Evolutionary conservation across 1,140 invertebrate species (phyloP).

Genomic region (Drosophila novamexicana): DNA sequence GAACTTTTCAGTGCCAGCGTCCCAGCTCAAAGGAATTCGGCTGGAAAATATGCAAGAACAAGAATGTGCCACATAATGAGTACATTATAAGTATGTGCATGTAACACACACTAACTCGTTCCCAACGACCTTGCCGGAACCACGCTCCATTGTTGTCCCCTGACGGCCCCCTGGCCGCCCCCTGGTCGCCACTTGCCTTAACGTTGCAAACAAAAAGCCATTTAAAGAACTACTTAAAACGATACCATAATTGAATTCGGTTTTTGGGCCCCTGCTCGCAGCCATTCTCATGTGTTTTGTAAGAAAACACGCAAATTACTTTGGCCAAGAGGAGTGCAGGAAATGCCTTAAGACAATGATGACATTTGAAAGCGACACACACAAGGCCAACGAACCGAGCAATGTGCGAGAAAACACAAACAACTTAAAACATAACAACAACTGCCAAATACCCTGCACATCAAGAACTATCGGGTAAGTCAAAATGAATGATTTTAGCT

Average conservation of each 20-base stretch:
- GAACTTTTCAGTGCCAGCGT: slow-evolving; percentile 47
- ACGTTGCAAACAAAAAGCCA: slow-evolving; percentile 46
- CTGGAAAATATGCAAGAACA: slow-evolving; percentile 66
- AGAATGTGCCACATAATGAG: slow-evolving; percentile 25
- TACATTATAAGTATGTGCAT: slow-evolving; percentile 8
- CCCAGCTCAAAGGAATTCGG: slow-evolving; percentile 52
- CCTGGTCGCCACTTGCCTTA: background rate
- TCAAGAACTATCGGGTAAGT: background rate
- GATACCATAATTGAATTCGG: slow-evolving; percentile 76
- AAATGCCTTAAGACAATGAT: slow-evolving; percentile 69
- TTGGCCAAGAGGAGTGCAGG: slow-evolving; percentile 30
- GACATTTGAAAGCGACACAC: slow-evolving; percentile 52
- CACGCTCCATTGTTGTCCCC: slow-evolving; percentile 12
- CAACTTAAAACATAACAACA: slow-evolving; percentile 16
- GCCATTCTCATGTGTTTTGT: slow-evolving; percentile 26
- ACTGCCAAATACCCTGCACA: slow-evolving; percentile 17
- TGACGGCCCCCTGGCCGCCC: background rate
- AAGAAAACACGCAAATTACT: slow-evolving; percentile 53
- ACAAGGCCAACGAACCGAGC: slow-evolving; percentile 20
- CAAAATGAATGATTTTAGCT: background rate
- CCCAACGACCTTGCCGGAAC: slow-evolving; percentile 20
- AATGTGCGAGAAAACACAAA: slow-evolving; percentile 18
- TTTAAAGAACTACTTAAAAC: slow-evolving; percentile 76
- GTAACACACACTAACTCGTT: slow-evolving; percentile 24
- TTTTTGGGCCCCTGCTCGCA: slow-evolving; percentile 5